Evolutionary conservation across 2,888 invertebrate genomes (phyloP), one percentile per base, ranked within the genome.

Genomic region (Ochropleura leucogaster): DNA sequence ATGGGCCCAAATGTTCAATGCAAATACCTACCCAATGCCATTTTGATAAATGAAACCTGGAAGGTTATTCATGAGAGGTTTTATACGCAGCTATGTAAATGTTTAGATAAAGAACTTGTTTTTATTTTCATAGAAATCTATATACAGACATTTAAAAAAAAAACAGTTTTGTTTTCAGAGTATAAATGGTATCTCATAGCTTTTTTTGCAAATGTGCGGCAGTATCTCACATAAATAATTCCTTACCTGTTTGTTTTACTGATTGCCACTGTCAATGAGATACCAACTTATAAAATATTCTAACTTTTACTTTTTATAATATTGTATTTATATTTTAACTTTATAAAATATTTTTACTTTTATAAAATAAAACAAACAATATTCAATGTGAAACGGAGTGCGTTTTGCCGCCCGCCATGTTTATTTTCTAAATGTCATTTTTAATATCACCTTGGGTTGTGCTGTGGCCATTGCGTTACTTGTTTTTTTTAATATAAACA

Each of bases 401-500:
- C 9, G 0, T 40, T n/a, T 40, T 8, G 5, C 10, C 16, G 57
- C 9, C 77, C 85, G 85, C 85, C 87, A 85, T 85, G 87, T 85
- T 85, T 87, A 87, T 82, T 87, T 85, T 83, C 59, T 66, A 70
- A 85, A 87, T 85, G 86, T 79, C 85, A 85, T 46, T 82, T 74
- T 80, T 68, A 69, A 63, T 60, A 66, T 63, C 47, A 63, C 40
- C 60, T 80, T 83, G 74, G 63, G 73, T 72, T 55, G 79, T 67
- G 71, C 55, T 55, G 62, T 47, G 72, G 53, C 46, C 46, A 64
- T 64, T 64, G 57, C 18, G 59, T 60, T 71, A 64, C 60, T 68
- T 79, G 73, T 72, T 76, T 73, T 78, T 72, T 70, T 67, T 10
- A 20, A 7, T 63, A 60, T 9, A 76, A 87, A 83, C 69, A 72